Evolutionary conservation across 2,888 invertebrate species (phyloP).

Genomic region (Melikaiella ostensackeni): DNA sequence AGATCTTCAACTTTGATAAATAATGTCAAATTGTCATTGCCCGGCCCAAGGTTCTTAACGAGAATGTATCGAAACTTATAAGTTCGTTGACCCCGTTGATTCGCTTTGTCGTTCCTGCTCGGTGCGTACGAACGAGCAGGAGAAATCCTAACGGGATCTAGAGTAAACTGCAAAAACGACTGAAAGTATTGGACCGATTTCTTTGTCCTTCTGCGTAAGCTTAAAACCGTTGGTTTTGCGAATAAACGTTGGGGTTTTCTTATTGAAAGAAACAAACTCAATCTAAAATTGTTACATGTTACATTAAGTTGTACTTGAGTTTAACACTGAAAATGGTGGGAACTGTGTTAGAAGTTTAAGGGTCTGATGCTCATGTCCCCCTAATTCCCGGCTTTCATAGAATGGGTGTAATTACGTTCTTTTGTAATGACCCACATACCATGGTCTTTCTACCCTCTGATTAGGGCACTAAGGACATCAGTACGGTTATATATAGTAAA

Average conservation of each 20-base stretch:
- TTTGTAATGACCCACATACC: neutral
- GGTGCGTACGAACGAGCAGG: slow-evolving; percentile 35
- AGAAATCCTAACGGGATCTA: slow-evolving; percentile 63
- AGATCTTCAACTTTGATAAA: slow-evolving; percentile 30
- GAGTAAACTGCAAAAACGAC: slow-evolving; percentile 60
- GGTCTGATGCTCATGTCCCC: neutral
- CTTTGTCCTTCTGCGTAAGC: slow-evolving; percentile 57
- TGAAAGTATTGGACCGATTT: slow-evolving; percentile 47
- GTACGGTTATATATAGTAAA: neutral
- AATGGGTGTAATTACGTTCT: slow-evolving; percentile 21
- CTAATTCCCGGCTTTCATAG: neutral
- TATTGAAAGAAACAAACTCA: slow-evolving; percentile 13
- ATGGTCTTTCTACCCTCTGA: neutral
- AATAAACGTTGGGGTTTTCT: slow-evolving; percentile 6
- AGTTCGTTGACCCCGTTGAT: slow-evolving; percentile 57
- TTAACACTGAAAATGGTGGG: neutral
- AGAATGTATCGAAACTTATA: slow-evolving; percentile 41
- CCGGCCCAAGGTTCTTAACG: neutral
- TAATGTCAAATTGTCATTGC: neutral
- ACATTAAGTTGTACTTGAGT: neutral
- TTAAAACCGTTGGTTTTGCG: slow-evolving; percentile 25
- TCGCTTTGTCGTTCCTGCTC: slow-evolving; percentile 57
- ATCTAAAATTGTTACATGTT: neutral
- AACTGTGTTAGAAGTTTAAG: neutral
- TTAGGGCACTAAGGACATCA: neutral